Conservation (phyloP, 2,888 invertebrate genomes). For the Eupithecia subfuscata region DNA sequence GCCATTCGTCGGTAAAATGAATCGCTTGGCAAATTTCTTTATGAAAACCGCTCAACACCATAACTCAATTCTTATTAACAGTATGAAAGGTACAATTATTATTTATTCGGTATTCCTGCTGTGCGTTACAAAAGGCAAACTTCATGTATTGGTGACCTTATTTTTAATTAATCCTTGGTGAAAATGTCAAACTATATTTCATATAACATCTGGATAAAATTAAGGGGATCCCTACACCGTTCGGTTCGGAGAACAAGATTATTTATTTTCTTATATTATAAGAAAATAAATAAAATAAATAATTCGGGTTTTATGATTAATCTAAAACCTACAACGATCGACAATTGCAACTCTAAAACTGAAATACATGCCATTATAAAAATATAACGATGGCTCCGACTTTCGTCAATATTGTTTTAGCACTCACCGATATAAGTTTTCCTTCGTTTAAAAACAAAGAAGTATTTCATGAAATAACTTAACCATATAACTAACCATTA, state of each 20-base stretch:
- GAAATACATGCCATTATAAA: background rate
- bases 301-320: background rate
- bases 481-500: too few species aligned
- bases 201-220: conserved; percentile 49
- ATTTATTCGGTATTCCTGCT: conserved; percentile 40
- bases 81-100: conserved; percentile 34
- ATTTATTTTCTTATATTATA: too few species aligned
- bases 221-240: conserved; percentile 30
- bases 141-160: conserved; percentile 49
- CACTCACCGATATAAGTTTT: background rate
- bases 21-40: conserved; percentile 29
- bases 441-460: background rate
- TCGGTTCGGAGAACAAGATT: background rate
- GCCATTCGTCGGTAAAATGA: conserved; percentile 23
- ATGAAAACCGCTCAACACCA: conserved; percentile 30
- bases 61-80: conserved; percentile 38
- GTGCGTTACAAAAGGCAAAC: conserved; percentile 38
- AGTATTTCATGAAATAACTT: background rate
- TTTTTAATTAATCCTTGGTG: conserved; percentile 52
- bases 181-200: conserved; percentile 56
- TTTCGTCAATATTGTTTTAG: background rate
- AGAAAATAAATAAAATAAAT: too few species aligned
- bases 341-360: background rate
- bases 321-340: background rate
- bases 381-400: background rate